Conservation (phyloP, 2,888 invertebrate genomes). For the Philereme vetulata region DNA sequence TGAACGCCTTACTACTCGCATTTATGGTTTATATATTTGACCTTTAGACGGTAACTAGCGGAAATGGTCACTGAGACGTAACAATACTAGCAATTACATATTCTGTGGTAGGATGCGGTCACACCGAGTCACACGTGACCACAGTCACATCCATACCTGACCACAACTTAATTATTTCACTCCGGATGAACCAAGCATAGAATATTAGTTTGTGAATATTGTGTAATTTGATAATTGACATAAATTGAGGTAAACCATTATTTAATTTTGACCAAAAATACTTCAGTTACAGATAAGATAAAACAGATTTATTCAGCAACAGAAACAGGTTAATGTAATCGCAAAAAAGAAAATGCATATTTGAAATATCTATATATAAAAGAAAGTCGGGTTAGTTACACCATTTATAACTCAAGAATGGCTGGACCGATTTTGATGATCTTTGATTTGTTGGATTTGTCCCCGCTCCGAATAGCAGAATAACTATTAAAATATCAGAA, state of each 20-base stretch:
- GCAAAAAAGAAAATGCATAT: too few relatives aligned
- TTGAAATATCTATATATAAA: too few relatives aligned
- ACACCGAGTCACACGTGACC: conserved; percentile 14
- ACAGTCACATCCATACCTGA: conserved; percentile 15
- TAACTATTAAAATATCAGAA: too few relatives aligned
- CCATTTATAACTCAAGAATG: too few relatives aligned
- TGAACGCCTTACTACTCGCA: background rate
- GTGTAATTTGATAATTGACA: background rate
- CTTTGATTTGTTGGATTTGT: too few relatives aligned
- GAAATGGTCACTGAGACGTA: conserved; percentile 11
- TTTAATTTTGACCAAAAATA: background rate
- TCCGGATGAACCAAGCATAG: conserved; percentile 4
- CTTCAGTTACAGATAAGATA: too few relatives aligned
- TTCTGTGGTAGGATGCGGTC: conserved; percentile 23
- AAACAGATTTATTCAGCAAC: too few relatives aligned
- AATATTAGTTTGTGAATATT: conserved; percentile 18
- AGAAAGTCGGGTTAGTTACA: too few relatives aligned
- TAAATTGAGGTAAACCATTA: background rate
- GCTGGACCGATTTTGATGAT: too few relatives aligned
- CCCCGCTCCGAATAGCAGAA: too few relatives aligned
- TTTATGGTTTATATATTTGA: conserved; percentile 1
- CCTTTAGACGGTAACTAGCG: conserved; percentile 7
- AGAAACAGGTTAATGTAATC: too few relatives aligned
- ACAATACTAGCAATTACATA: background rate
- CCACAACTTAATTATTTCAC: conserved; percentile 10